These are phyloP conservation scores for Lindbergichthys nudifrons DNA, from an alignment of 2,797 vertebrate species.

Conservation along the genomic window DNA sequence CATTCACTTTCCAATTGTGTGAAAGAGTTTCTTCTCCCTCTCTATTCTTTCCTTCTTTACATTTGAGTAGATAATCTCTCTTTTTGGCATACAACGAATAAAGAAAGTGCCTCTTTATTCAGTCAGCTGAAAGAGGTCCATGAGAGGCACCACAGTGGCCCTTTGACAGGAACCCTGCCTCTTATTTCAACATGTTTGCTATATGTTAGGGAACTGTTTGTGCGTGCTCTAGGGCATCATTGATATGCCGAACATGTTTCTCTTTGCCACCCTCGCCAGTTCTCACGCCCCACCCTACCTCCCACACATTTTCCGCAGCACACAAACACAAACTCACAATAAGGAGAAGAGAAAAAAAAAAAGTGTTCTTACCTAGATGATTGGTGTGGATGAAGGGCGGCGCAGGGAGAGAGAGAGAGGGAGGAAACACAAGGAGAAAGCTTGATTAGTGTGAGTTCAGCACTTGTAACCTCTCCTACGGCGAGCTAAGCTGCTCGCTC, in stretches of 20 bases:
- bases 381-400: constrained; percentile 31
- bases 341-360: neutral
- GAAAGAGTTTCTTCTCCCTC: constrained; percentile 3
- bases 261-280: constrained; percentile 51
- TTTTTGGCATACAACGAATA: constrained; percentile 47
- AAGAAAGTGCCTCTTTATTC: constrained; percentile 63
- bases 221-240: constrained; percentile 28
- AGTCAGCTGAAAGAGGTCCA: constrained; percentile 43
- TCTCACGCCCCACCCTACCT: constrained; percentile 72
- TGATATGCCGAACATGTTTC: constrained; percentile 65
- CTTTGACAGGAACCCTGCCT: constrained; percentile 48
- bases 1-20: constrained; percentile 3
- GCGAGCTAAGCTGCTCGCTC: constrained; percentile 66
- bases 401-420: constrained; percentile 10
- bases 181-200: constrained; percentile 47
- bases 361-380: constrained; percentile 76
- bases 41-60: constrained; percentile 22
- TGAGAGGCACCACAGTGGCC: constrained; percentile 50
- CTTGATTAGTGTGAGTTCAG: constrained; percentile 70
- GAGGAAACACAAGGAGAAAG: constrained; percentile 64
- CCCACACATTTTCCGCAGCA: constrained; percentile 25
- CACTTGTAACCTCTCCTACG: constrained; percentile 58
- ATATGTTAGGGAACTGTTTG: constrained; percentile 39
- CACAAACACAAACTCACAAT: constrained; percentile 11
- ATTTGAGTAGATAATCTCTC: constrained; percentile 59